These are phyloP conservation scores for Falco naumanni DNA, from an alignment of 2,797 vertebrate species.

Conservation along the genomic window DNA sequence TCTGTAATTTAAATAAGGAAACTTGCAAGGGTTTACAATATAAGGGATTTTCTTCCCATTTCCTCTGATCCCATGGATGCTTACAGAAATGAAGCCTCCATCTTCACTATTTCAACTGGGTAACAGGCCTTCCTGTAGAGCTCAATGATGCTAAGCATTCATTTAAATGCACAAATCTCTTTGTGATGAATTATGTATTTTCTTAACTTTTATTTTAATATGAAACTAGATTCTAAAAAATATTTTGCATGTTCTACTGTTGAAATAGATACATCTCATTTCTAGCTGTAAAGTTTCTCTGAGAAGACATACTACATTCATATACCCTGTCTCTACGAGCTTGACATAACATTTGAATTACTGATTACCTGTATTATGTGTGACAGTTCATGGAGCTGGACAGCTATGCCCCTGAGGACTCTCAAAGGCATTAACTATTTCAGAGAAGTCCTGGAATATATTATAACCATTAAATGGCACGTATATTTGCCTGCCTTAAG, in stretches of 20 bases:
- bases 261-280: background rate
- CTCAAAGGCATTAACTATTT: background rate
- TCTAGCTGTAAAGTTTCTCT: background rate
- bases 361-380: background rate
- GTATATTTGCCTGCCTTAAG: background rate
- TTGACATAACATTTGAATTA: background rate
- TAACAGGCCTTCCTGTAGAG: background rate
- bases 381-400: background rate
- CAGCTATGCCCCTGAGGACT: background rate
- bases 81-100: background rate
- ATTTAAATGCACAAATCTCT: background rate
- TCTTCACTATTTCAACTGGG: background rate
- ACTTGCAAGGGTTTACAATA: background rate
- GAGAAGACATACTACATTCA: background rate
- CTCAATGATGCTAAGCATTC: background rate
- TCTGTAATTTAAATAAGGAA: background rate
- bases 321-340: background rate
- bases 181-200: conserved; percentile 27
- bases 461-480: background rate
- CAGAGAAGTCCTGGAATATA: background rate
- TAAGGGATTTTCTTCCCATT: background rate
- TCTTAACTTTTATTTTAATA: background rate
- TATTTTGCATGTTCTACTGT: background rate
- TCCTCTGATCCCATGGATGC: background rate
- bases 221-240: background rate